phyloP scores from a whole-genome alignment of 2,797 vertebrate species.

The Gallirallus australis region DNA sequence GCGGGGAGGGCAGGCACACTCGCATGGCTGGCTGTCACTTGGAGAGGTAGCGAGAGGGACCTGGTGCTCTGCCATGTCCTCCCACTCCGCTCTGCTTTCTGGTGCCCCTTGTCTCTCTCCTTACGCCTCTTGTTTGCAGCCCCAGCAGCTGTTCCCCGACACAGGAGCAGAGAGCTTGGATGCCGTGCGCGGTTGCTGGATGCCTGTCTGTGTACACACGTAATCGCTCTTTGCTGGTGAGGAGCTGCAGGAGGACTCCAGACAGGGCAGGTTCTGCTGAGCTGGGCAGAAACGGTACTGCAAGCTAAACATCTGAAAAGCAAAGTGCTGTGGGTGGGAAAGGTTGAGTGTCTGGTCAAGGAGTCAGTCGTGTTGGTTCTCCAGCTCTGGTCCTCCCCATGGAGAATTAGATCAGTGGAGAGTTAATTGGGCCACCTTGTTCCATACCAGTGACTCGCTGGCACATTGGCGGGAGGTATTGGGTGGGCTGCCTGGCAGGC shows the following conservation, averaged over 20 bases:
- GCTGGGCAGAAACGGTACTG: not conserved
- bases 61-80: not conserved
- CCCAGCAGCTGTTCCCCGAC: not conserved
- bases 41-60: not conserved
- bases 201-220: not conserved
- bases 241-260: not conserved
- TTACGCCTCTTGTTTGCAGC: not conserved
- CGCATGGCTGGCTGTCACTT: not conserved
- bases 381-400: not conserved
- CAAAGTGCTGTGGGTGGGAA: not conserved
- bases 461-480: not conserved
- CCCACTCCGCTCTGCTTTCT: not conserved
- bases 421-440: conserved; percentile 15
- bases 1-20: not conserved
- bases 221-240: not conserved
- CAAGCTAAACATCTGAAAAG: conserved; percentile 6
- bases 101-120: not conserved
- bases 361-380: not conserved
- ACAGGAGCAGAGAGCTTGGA: not conserved
- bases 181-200: not conserved
- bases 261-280: not conserved
- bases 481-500: not conserved
- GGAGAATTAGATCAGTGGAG: not conserved
- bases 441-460: not conserved
- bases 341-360: conserved; percentile 10